These are phyloP conservation scores for Beris morrisii DNA, from an alignment of 2,888 invertebrate genomes.

Conservation along the genomic window DNA sequence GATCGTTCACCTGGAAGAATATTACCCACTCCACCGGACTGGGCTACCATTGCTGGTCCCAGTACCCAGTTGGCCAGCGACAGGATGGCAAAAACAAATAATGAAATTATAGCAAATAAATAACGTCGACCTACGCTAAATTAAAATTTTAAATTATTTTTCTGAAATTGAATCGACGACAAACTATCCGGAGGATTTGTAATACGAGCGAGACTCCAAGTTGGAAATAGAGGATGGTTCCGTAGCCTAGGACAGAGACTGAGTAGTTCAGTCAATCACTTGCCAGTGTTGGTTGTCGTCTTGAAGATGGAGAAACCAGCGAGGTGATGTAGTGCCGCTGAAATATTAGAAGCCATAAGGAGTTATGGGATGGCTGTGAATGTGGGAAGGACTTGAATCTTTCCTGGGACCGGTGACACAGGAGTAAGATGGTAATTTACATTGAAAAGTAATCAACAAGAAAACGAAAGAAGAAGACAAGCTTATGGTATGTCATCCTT, in stretches of 20 bases:
- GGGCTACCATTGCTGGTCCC: no score
- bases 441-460: no score
- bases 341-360: constrained; percentile 22
- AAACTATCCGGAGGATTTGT: constrained; percentile 24
- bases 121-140: constrained; percentile 34
- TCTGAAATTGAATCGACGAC: constrained; percentile 29
- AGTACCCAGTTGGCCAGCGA: no score
- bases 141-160: constrained; percentile 37
- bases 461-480: no score
- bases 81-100: constrained; percentile 30
- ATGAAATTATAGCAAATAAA: constrained; percentile 33
- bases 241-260: no score
- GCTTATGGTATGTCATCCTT: no score
- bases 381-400: no score
- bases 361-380: not conserved
- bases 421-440: no score
- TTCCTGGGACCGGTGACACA: no score
- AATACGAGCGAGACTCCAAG: not conserved
- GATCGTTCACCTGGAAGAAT: constrained; percentile 4
- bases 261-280: constrained; percentile 15
- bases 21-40: not conserved
- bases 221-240: no score
- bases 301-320: constrained; percentile 13
- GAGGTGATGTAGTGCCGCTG: constrained; percentile 14
- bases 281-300: constrained; percentile 24